A percentile compares a stretch with the other conserved stretches of the same genome.
Conservation (phyloP, 2,113 vertebrate genomes). For the Sceloporus undulatus region DNA sequence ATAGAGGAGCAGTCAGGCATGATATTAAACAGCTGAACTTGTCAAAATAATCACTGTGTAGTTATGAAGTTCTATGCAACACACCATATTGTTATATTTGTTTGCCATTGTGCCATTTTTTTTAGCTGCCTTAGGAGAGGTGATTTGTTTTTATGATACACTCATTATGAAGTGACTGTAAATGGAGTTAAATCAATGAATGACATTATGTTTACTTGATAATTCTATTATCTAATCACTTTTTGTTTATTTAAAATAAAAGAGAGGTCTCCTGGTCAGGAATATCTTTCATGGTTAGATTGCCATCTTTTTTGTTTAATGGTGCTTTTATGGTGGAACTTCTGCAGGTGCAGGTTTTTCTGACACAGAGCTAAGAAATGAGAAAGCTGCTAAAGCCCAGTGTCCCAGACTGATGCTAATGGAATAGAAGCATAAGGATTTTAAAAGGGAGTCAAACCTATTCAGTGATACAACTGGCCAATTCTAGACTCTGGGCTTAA, state of each 20-base stretch:
- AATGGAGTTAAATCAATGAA: conserved; percentile 19
- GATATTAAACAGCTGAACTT: conserved; percentile 80
- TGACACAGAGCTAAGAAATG: background rate
- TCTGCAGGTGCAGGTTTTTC: background rate
- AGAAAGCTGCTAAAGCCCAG: background rate
- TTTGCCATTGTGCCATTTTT: conserved; percentile 58
- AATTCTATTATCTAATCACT: conserved; percentile 48
- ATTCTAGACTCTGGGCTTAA: background rate
- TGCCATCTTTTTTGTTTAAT: background rate
- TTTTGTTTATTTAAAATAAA: conserved; percentile 41
- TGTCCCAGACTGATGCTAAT: background rate
- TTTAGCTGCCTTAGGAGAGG: conserved; percentile 55
- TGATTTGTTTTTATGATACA: conserved; percentile 48
- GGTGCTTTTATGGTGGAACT: background rate
- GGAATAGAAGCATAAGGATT: background rate
- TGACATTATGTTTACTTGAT: conserved; percentile 25
- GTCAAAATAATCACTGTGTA: conserved; percentile 75
- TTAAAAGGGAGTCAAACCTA: background rate
- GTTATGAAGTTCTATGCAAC: conserved; percentile 55
- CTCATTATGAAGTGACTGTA: conserved; percentile 38
- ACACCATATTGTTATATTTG: conserved; percentile 46
- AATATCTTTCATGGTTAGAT: conserved; percentile 43
- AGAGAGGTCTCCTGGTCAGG: conserved; percentile 24
- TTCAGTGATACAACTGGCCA: background rate
- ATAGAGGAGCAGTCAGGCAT: conserved; percentile 76